Evolutionary conservation across 2,113 vertebrate genomes (phyloP).

Genomic region (Brachyhypopomus gauderio): DNA sequence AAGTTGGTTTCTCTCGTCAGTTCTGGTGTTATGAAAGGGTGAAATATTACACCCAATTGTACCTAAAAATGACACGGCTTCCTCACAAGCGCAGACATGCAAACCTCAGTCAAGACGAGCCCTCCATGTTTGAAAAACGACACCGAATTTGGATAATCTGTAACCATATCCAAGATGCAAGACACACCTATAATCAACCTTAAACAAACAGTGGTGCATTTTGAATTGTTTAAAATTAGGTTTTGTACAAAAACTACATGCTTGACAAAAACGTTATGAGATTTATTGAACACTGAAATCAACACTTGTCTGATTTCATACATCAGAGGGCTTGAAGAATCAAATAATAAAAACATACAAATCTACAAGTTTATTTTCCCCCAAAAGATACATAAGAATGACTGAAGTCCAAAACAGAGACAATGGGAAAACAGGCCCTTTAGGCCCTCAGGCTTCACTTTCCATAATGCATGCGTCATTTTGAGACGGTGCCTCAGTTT

Average conservation of each 20-base stretch:
- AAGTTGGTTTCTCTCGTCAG: too few relatives aligned
- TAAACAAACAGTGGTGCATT: too few relatives aligned
- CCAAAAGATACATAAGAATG: slow-evolving; percentile 30
- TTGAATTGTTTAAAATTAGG: not conserved
- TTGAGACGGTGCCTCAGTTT: not conserved
- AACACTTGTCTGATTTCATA: slow-evolving; percentile 40
- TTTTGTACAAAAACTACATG: not conserved
- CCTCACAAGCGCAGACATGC: too few relatives aligned
- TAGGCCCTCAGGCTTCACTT: not conserved
- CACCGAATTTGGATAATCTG: too few relatives aligned
- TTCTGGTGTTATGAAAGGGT: too few relatives aligned
- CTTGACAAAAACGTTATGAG: slow-evolving; percentile 47
- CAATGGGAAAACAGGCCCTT: not conserved
- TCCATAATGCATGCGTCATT: too few relatives aligned
- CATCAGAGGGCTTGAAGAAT: slow-evolving; percentile 28
- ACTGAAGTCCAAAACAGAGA: not conserved
- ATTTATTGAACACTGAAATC: slow-evolving; percentile 65
- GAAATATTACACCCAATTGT: too few relatives aligned
- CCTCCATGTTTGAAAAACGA: too few relatives aligned
- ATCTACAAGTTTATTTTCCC: slow-evolving; percentile 39
- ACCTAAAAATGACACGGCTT: too few relatives aligned
- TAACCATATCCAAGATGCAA: too few relatives aligned
- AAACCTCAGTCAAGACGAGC: too few relatives aligned
- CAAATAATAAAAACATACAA: slow-evolving; percentile 58
- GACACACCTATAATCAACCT: too few relatives aligned